Base-by-base conservation (phyloP, 2,797 vertebrate genomes). In the Myotis planiceps region DNA sequence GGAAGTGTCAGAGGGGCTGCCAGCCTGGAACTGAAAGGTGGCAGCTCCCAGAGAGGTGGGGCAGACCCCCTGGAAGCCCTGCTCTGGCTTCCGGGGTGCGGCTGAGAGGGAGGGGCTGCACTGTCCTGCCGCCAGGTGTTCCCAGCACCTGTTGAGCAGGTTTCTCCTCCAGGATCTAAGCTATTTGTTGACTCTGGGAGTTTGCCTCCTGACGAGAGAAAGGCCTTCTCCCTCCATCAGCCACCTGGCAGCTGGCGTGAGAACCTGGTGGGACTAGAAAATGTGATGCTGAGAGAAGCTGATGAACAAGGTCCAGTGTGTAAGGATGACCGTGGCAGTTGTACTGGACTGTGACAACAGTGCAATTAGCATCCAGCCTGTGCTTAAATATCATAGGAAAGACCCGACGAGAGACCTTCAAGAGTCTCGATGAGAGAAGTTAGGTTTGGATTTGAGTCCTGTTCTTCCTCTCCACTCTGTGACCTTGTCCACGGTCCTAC, bases 111-210 rank as follows among this genome's bases (percentile, higher is more conserved):
- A 80, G 53, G 60, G 34, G 83, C 55, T 6, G 0, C 14, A 27
- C 37, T 49, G 4, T 18, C 69, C 47, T 49, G 71, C 76, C 29
- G 51, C 42, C 88, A 65, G 69, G 51, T 78, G 88, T 74, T 23
- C 45, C 34, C 42, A 66, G 80, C 91, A 94, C 93, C 95, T 72
- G 94, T 32, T 37, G 51, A 76, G 84, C 97, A 88, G 87, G 94
- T 97, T 93, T 92, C 80, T 97, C 87, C 23, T 94, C 78, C 97
- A 94, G 96, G 94, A 97, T 96, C 90, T 92, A 27, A 71, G 51
- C 34, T 49, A 27, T 85, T 93, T 97, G 92, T 98, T 98, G 96
- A 96, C 90, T 94, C 72, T 96, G 65, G 69, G 69, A 10, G 84
- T 96, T 93, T 98, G 95, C 85, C 85, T 68, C 86, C 51, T 39